These are phyloP conservation scores for Diaprepes abbreviatus DNA, from an alignment of 2,888 invertebrate genomes.

Conservation along the genomic window DNA sequence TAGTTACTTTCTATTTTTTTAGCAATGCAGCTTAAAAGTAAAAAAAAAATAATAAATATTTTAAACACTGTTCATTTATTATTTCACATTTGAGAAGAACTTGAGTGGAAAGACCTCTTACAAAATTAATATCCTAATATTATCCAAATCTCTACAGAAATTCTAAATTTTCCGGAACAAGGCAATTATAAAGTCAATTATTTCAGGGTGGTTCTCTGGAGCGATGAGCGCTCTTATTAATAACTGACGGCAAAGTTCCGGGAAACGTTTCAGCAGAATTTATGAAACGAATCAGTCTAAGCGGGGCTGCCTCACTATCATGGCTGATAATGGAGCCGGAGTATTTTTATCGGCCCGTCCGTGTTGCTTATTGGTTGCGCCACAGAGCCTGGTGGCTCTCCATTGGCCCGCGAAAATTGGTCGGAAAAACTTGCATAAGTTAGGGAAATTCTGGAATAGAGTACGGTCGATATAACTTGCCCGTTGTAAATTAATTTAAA, in stretches of 20 bases:
- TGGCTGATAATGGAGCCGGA: conserved; percentile 69
- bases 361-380: conserved; percentile 66
- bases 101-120: no score
- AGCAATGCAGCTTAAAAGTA: no score
- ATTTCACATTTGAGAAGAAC: no score
- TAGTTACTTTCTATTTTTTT: no score
- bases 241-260: conserved; percentile 56
- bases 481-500: conserved; percentile 1
- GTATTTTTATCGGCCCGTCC: conserved; percentile 68
- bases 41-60: no score
- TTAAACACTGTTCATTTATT: no score
- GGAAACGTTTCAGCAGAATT: conserved; percentile 61
- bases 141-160: conserved; percentile 4
- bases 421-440: conserved; percentile 60
- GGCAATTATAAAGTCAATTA: conserved; percentile 53
- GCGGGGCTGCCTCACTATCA: conserved; percentile 66
- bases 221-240: conserved; percentile 62
- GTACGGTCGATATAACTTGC: conserved; percentile 33
- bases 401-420: conserved; percentile 73
- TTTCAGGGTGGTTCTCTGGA: conserved; percentile 44
- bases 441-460: conserved; percentile 31
- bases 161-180: conserved; percentile 38
- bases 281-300: conserved; percentile 66
- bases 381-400: conserved; percentile 62
- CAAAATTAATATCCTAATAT: conserved; percentile 15